phyloP scores from a whole-genome alignment of 2,113 vertebrate species.

The Vulpes vulpes region DNA sequence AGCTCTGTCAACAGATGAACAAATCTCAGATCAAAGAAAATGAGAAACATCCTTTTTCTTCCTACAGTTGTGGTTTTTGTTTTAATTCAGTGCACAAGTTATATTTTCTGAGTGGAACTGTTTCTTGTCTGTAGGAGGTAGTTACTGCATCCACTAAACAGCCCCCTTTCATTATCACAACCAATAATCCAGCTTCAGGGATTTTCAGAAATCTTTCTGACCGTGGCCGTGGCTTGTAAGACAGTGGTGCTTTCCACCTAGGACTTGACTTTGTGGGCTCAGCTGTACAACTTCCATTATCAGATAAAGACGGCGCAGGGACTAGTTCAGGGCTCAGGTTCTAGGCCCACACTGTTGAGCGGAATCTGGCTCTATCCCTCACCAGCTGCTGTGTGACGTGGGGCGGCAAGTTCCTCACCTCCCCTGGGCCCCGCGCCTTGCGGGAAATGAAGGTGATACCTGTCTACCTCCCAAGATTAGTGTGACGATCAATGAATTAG shows the following conservation, averaged over 20 bases:
- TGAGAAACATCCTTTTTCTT: not conserved
- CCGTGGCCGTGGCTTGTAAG: not conserved
- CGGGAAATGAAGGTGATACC: not conserved
- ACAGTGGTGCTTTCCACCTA: not conserved
- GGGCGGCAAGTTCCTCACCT: not conserved
- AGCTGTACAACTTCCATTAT: not conserved
- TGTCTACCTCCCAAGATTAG: rapidly evolving
- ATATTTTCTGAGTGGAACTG: not conserved
- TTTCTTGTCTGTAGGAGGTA: not conserved
- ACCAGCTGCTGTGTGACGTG: not conserved
- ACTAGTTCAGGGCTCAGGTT: not conserved
- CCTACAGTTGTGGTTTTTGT: not conserved
- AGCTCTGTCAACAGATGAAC: not conserved
- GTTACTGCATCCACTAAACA: not conserved
- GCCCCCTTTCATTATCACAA: not conserved
- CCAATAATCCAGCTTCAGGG: not conserved
- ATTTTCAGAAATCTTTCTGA: not conserved
- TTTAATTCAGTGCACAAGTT: not conserved
- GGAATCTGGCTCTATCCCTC: not conserved
- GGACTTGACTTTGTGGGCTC: not conserved
- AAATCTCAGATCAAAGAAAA: not conserved
- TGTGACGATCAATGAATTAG: not conserved
- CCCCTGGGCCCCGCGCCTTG: not conserved
- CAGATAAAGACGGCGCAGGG: not conserved
- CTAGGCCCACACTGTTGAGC: not conserved